Percentiles rank a stretch among this genome's conserved stretches.
phyloP scores from a whole-genome alignment of 1,140 invertebrate species.

The Procambarus clarkii region DNA sequence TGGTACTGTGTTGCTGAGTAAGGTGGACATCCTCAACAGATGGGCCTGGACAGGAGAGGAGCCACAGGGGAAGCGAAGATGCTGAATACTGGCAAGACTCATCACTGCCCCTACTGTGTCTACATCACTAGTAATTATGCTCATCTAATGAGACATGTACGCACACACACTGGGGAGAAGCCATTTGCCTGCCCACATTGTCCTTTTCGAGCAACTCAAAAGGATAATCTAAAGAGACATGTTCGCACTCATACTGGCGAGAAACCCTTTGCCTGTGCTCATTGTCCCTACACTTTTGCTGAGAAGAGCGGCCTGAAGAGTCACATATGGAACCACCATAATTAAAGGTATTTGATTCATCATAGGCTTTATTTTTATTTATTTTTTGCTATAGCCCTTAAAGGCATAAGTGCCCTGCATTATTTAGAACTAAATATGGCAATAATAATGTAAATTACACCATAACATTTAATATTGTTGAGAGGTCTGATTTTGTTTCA shows the following conservation, averaged over 20 bases:
- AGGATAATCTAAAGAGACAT: conserved; percentile 61
- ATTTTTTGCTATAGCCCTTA: background rate
- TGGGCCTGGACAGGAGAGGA: conserved; percentile 37
- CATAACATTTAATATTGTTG: too few relatives aligned
- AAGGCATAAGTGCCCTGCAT: too few relatives aligned
- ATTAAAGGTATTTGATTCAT: conserved; percentile 45
- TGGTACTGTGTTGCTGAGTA: conserved; percentile 17
- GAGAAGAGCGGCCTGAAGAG: conserved; percentile 57
- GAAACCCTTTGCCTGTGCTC: conserved; percentile 54
- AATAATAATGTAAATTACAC: too few relatives aligned
- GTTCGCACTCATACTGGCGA: conserved; percentile 59
- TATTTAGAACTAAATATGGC: too few relatives aligned
- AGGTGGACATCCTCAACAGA: conserved; percentile 56
- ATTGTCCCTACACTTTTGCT: conserved; percentile 46
- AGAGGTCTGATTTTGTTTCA: too few relatives aligned
- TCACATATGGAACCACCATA: conserved; percentile 58
- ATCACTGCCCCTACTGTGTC: conserved; percentile 52
- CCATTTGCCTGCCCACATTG: conserved; percentile 55
- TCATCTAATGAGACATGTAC: conserved; percentile 55
- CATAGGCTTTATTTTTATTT: background rate
- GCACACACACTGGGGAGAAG: conserved; percentile 60
- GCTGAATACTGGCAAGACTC: conserved; percentile 39
- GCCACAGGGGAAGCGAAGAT: conserved; percentile 22
- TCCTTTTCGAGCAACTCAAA: conserved; percentile 54
- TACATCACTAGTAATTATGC: conserved; percentile 58